Conservation (phyloP, 2,113 vertebrate genomes). For the Ceuthmochares aereus region DNA sequence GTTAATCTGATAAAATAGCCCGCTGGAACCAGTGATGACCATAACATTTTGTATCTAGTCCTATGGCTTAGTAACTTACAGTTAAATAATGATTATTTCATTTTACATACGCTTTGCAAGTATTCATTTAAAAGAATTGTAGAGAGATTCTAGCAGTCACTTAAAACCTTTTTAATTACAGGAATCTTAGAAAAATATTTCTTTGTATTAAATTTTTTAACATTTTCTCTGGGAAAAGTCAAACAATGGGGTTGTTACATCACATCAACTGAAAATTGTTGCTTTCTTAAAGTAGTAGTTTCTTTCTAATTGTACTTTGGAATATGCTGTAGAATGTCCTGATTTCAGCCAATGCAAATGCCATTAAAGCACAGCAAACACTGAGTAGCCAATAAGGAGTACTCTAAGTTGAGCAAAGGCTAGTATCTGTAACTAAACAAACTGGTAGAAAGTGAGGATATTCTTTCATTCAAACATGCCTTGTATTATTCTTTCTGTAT, state of each 20-base stretch:
- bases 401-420: background rate
- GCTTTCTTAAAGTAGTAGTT: background rate
- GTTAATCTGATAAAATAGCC: constrained; percentile 6
- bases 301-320: background rate
- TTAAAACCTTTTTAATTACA: background rate
- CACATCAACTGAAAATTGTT: background rate
- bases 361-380: background rate
- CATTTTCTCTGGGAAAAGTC: background rate
- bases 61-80: background rate
- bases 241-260: background rate
- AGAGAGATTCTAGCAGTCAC: background rate
- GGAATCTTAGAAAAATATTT: background rate
- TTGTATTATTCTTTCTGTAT: background rate
- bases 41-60: background rate
- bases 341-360: background rate
- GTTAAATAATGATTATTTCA: background rate
- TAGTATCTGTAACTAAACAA: background rate
- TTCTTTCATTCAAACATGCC: background rate
- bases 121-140: background rate
- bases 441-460: background rate
- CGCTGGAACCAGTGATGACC: background rate
- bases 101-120: background rate
- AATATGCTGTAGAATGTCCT: background rate
- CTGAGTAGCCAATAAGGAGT: background rate
- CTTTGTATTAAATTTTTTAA: background rate